Conservation (phyloP, 2,888 invertebrate species). For the Petrolisthes cinctipes region DNA sequence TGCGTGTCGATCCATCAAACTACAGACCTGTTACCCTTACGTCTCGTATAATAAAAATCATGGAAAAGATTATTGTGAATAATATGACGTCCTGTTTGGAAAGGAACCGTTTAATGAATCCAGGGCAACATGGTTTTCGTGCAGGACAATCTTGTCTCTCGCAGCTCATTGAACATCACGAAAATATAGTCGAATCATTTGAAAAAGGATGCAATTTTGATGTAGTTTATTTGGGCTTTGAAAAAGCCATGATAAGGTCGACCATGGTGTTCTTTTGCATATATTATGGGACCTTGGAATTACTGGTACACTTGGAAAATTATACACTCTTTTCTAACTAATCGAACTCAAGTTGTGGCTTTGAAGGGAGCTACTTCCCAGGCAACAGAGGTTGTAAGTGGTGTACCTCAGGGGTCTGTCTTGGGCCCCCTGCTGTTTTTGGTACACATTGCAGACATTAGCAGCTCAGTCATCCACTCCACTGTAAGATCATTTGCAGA, state of each 20-base stretch:
- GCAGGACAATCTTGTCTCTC: conserved; percentile 3
- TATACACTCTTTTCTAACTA: conserved; percentile 4
- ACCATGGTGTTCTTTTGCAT: not conserved
- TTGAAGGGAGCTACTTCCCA: not conserved
- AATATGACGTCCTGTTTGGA: not conserved
- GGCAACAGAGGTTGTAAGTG: not conserved
- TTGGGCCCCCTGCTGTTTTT: not conserved
- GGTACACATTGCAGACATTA: not conserved
- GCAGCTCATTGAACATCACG: conserved; percentile 3
- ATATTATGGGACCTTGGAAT: conserved; percentile 2
- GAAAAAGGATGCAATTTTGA: not conserved
- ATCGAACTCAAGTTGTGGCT: not conserved
- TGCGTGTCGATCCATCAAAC: not conserved
- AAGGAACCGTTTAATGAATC: conserved; percentile 3
- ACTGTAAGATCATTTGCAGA: conserved; percentile 6
- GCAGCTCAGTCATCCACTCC: not conserved
- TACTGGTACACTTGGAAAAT: not conserved
- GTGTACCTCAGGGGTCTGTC: conserved; percentile 4
- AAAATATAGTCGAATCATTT: not conserved
- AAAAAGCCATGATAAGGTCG: not conserved
- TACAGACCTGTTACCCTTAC: conserved; percentile 11
- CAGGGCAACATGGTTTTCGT: conserved; percentile 2
- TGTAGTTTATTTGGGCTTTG: not conserved
- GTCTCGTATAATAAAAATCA: not conserved
- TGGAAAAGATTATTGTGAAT: conserved; percentile 1